Conservation (phyloP, 2,888 invertebrate genomes). For the Itoplectis maculator region DNA sequence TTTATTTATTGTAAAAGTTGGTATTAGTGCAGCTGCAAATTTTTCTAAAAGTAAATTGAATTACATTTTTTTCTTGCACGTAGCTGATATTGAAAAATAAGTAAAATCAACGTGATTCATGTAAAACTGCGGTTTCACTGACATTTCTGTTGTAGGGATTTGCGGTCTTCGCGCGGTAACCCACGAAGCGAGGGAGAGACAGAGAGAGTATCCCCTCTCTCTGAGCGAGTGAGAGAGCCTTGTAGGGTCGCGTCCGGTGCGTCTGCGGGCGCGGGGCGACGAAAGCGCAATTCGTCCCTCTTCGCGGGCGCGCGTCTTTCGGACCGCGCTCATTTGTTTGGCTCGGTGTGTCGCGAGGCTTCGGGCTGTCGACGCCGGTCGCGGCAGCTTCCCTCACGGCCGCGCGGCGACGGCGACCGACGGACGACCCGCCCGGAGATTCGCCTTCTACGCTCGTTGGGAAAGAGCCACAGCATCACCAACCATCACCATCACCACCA, state of each 20-base stretch:
- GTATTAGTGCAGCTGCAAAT: too few species aligned
- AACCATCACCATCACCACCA: too few species aligned
- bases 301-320: slow-evolving; percentile 65
- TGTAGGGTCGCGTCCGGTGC: slow-evolving; percentile 15
- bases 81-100: too few species aligned
- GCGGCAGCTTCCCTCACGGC: slow-evolving; percentile 73
- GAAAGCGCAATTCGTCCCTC: slow-evolving; percentile 67
- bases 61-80: too few species aligned
- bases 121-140: background rate
- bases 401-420: slow-evolving; percentile 53
- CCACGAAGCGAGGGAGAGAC: background rate
- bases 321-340: slow-evolving; percentile 77
- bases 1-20: too few species aligned
- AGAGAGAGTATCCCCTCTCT: too few species aligned
- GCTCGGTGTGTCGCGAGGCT: slow-evolving; percentile 73
- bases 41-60: too few species aligned
- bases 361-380: slow-evolving; percentile 73
- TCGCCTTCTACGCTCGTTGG: slow-evolving; percentile 40
- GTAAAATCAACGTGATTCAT: too few species aligned
- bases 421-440: slow-evolving; percentile 44
- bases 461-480: too few species aligned
- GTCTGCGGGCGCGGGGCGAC: slow-evolving; percentile 31
- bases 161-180: too few species aligned
- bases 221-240: too few species aligned
- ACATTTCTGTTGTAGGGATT: background rate